Percentiles rank a stretch among this genome's conserved stretches.
Conservation (phyloP, 1,140 invertebrate species). For the Bombus consobrinus region DNA sequence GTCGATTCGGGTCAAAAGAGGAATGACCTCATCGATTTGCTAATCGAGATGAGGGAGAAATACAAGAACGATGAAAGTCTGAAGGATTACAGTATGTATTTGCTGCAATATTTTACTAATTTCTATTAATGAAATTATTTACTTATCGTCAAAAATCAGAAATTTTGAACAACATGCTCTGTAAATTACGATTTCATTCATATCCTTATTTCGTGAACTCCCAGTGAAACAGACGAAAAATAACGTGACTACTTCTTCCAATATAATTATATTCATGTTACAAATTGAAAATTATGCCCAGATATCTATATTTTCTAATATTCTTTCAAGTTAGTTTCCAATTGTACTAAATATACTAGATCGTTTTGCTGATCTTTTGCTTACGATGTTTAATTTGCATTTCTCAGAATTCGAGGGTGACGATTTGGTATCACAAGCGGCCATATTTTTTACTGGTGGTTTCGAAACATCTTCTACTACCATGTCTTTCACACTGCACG, state of each 20-base stretch:
- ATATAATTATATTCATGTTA: too few relatives aligned
- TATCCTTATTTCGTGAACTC: too few relatives aligned
- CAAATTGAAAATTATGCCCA: too few relatives aligned
- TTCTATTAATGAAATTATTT: too few relatives aligned
- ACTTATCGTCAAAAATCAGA: too few relatives aligned
- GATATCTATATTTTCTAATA: too few relatives aligned
- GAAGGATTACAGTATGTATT: slow-evolving; percentile 22
- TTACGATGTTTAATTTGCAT: not conserved
- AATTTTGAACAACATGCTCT: too few relatives aligned
- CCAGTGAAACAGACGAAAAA: too few relatives aligned
- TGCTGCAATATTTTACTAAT: not conserved
- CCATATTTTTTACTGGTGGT: slow-evolving; percentile 87
- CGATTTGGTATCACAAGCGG: slow-evolving; percentile 87
- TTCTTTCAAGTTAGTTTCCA: fast-evolving
- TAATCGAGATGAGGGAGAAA: slow-evolving; percentile 76
- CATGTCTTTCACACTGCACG: slow-evolving; percentile 83
- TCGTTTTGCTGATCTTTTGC: not conserved
- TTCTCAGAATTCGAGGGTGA: slow-evolving; percentile 83
- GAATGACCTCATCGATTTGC: slow-evolving; percentile 81
- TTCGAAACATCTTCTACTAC: slow-evolving; percentile 86
- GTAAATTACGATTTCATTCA: fast-evolving
- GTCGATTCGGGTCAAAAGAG: slow-evolving; percentile 68
- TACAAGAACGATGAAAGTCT: not conserved
- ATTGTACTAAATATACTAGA: fast-evolving
- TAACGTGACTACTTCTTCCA: too few relatives aligned